Evolutionary conservation across 2,797 vertebrate genomes (phyloP), one percentile per base, ranked within the genome.

Genomic region (Okamejei kenojei): DNA sequence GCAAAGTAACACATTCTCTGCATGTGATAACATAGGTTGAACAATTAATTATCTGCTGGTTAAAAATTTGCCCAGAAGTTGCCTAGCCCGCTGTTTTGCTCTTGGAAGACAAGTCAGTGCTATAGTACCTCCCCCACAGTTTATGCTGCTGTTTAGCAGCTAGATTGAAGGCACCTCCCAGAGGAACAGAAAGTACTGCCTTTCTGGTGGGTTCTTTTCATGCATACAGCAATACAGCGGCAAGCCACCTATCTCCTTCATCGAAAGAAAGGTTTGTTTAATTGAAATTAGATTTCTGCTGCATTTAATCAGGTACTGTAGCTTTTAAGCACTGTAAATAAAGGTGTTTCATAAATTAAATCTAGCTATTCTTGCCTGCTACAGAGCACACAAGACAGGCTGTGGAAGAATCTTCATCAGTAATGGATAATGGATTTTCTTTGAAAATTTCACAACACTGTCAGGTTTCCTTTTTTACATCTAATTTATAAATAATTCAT

Each of bases 361-460:
- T 95, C 94, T 96, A 97, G 97, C 97, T 97, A 96, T 96, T 96
- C 95, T 96, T 96, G 95, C 95, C 95, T 95, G 95, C 96, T 94
- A 94, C 94, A 94, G 95, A 77, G 94, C 93, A 95, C 93, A 94
- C 94, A 93, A 95, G 94, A 96, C 94, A 94, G 96, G 96, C 94
- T 96, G 96, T 76, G 71, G 45, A 71, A 45, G 21, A 92, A 92
- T 92, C 71, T 71, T 17, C 10, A 0, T 29, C 71, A 76, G 71
- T 54, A 92, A 92, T 92, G 71, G 38, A 76, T 92, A 4, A 38
- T 35, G 23, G 38, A 38, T 11, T 90, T 90, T 71, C 63, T 92
- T 92, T 38, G 23, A n/a, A 45, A 45, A 45, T 73, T 71, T 38
- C 65, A 71, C 21, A 35, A 45, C 32, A 35, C 9, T 26, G 19